Evolutionary conservation across 2,113 vertebrate species (phyloP).

Genomic region (Corydoras sp.): DNA sequence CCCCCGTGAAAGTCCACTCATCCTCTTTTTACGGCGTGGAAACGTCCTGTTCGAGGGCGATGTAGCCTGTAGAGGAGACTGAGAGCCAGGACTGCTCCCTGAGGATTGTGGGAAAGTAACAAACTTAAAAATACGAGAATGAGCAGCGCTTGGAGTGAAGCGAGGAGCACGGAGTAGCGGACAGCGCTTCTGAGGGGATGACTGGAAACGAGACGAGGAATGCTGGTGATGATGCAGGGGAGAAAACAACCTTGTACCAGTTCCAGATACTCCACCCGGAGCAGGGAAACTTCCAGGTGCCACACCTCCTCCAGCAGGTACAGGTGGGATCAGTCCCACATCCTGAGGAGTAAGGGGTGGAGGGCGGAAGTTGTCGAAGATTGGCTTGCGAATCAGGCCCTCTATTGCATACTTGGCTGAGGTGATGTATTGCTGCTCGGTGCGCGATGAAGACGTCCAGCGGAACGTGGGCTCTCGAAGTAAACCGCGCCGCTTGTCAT

Average conservation of each 20-base stretch:
- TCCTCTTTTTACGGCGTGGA: slow-evolving; percentile 72
- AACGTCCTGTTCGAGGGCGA: slow-evolving; percentile 62
- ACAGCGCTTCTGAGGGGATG: slow-evolving; percentile 83
- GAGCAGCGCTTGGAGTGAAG: slow-evolving; percentile 94
- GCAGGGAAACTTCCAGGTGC: slow-evolving; percentile 65
- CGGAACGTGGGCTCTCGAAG: slow-evolving; percentile 90
- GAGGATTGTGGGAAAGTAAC: slow-evolving; percentile 79
- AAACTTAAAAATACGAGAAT: slow-evolving; percentile 94
- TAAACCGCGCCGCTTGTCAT: slow-evolving; percentile 90
- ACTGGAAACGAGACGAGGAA: slow-evolving; percentile 74
- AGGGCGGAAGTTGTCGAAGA: slow-evolving; percentile 96
- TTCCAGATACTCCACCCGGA: slow-evolving; percentile 53
- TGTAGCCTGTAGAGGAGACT: slow-evolving; percentile 69
- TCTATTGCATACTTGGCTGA: slow-evolving; percentile 99
- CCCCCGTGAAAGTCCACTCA: slow-evolving; percentile 71
- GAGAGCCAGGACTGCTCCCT: slow-evolving; percentile 66
- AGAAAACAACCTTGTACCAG: slow-evolving; percentile 79
- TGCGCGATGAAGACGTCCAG: slow-evolving; percentile 86
- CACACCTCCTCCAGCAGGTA: slow-evolving; percentile 60
- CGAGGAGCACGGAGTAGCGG: slow-evolving; percentile 85
- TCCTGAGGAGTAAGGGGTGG: slow-evolving; percentile 92
- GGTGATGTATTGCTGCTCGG: slow-evolving; percentile 90
- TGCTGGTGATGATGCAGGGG: slow-evolving; percentile 68
- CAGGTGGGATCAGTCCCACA: slow-evolving; percentile 76
- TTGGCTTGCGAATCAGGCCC: slow-evolving; percentile 93